Evolutionary conservation across 2,888 invertebrate genomes (phyloP).

Genomic region (Ypsolopha sequella): DNA sequence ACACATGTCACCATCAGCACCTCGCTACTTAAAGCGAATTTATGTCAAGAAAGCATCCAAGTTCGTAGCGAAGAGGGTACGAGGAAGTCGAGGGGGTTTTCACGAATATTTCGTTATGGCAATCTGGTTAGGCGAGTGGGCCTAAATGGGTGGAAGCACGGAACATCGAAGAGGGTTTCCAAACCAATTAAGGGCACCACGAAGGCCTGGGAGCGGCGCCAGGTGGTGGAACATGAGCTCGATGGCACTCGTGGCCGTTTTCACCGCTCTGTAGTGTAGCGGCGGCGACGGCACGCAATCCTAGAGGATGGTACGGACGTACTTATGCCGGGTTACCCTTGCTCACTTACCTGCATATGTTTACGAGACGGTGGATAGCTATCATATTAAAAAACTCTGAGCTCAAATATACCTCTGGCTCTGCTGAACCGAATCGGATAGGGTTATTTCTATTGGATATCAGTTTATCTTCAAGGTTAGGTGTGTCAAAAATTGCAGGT

Average conservation of each 20-base stretch:
- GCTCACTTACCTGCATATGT: too few relatives aligned
- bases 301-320: neutral
- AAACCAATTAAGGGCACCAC: slow-evolving; percentile 66
- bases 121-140: slow-evolving; percentile 63
- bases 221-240: slow-evolving; percentile 62
- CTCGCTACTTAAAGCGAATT: slow-evolving; percentile 40
- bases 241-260: slow-evolving; percentile 57
- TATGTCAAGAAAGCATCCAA: slow-evolving; percentile 28
- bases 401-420: too few relatives aligned
- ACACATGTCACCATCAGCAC: slow-evolving; percentile 36
- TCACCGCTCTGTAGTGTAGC: slow-evolving; percentile 22
- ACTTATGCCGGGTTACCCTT: neutral
- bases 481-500: too few relatives aligned
- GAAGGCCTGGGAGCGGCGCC: slow-evolving; percentile 59
- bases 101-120: slow-evolving; percentile 59
- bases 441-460: too few relatives aligned
- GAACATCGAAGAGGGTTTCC: slow-evolving; percentile 63
- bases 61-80: slow-evolving; percentile 19
- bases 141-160: slow-evolving; percentile 58
- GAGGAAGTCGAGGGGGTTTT: slow-evolving; percentile 48
- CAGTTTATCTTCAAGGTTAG: too few relatives aligned
- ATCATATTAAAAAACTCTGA: too few relatives aligned
- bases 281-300: slow-evolving; percentile 1
- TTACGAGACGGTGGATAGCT: too few relatives aligned
- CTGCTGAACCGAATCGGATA: too few relatives aligned